Conservation (phyloP, 1,140 invertebrate genomes). For the Drosophila mojavensis region DNA sequence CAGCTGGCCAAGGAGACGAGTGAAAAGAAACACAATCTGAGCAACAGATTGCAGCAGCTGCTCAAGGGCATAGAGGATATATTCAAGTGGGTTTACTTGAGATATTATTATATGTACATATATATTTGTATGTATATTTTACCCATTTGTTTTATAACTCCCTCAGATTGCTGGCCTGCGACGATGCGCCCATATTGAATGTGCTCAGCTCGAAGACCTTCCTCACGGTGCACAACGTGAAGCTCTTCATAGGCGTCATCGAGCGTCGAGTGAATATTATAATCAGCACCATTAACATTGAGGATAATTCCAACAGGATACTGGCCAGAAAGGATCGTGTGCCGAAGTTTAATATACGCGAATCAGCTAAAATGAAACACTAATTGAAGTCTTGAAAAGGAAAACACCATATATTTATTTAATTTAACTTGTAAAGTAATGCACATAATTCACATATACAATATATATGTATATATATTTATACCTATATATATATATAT, state of each 20-base stretch:
- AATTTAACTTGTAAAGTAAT: slow-evolving; percentile 27
- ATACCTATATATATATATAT: too few relatives aligned
- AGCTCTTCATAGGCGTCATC: slow-evolving; percentile 89
- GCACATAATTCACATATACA: slow-evolving; percentile 10
- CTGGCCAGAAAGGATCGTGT: slow-evolving; percentile 77
- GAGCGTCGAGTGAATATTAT: slow-evolving; percentile 87
- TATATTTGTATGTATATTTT: background rate
- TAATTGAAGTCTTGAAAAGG: slow-evolving; percentile 12
- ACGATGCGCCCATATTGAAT: slow-evolving; percentile 89
- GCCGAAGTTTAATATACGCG: slow-evolving; percentile 82
- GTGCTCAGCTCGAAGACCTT: slow-evolving; percentile 88
- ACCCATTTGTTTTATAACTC: background rate
- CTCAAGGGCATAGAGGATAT: slow-evolving; percentile 86
- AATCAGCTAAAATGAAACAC: slow-evolving; percentile 76
- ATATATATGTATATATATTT: too few relatives aligned
- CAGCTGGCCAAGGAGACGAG: slow-evolving; percentile 56
- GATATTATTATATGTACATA: too few relatives aligned
- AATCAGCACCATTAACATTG: slow-evolving; percentile 85
- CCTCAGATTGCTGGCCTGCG: slow-evolving; percentile 86
- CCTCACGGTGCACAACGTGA: slow-evolving; percentile 89
- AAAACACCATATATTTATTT: slow-evolving; percentile 35
- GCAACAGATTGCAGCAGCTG: slow-evolving; percentile 85
- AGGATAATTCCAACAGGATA: slow-evolving; percentile 84
- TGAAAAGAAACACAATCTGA: slow-evolving; percentile 68
- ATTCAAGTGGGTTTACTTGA: slow-evolving; percentile 79